Base-by-base conservation (phyloP, 2,113 vertebrate genomes). In the Platichthys stellatus region DNA sequence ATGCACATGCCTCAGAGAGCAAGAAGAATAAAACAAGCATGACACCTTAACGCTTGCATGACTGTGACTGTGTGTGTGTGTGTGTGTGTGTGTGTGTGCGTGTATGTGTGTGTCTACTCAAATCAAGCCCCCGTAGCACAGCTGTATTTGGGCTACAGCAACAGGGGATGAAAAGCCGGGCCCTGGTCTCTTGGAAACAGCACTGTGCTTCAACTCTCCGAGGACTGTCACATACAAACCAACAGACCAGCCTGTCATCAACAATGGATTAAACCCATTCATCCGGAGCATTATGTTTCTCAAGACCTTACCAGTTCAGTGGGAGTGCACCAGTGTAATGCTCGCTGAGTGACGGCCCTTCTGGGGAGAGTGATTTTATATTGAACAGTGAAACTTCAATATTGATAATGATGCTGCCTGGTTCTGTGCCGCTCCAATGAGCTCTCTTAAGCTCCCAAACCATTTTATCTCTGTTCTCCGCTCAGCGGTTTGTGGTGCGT, bases 191-290 rank as follows among this genome's bases (percentile, higher is more conserved):
- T 91, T 89, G 87, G 78, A 92, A 90, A 83, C 72, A 28, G 51
- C 62, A 66, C 78, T 78, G 10, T 65, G 69, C 85, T 82, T 74
- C 80, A 87, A 87, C 63, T 88, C 86, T 91, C 88, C 35, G 49
- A 87, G 88, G 85, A 89, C 79, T 61, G 70, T 81, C 78, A 78
- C 59, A 83, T 74, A 84, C 70, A 91, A 84, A 87, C 78, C 84
- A 83, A 83, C 85, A 88, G 76, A 91, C 82, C 85, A 88, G 76
- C 63, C 73, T 54, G 78, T 76, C 81, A 85, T 91, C 86, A 91
- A 91, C 92, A 90, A 90, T 90, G 82, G 77, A 92, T 90, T 85
- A 90, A 81, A 87, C 38, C 75, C 73, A 80, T 90, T 92, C 88
- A 90, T 88, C 78, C 87, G 76, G 78, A 58, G 72, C 86, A 87